phyloP scores from a whole-genome alignment of 2,888 invertebrate species.

The Mellilla xanthometata region DNA sequence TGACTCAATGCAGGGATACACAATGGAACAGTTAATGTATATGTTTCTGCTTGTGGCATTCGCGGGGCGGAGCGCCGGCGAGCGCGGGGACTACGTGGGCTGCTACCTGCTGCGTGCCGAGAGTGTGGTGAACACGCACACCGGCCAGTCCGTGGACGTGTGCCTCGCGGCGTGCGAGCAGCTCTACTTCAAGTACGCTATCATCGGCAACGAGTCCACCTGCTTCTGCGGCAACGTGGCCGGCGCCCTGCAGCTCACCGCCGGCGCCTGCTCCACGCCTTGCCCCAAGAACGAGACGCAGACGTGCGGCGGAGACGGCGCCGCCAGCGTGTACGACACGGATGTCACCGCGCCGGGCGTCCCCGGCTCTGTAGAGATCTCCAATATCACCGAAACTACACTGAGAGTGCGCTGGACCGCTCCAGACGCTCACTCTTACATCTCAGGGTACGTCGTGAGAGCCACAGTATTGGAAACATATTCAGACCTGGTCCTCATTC shows the following conservation, averaged over 20 bases:
- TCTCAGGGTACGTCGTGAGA: slow-evolving; percentile 81
- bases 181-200: slow-evolving; percentile 71
- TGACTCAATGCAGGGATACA: slow-evolving; percentile 52
- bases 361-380: slow-evolving; percentile 83
- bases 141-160: slow-evolving; percentile 73
- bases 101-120: slow-evolving; percentile 61
- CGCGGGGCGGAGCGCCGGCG: slow-evolving; percentile 39
- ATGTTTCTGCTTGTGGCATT: slow-evolving; percentile 38
- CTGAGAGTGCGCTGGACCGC: slow-evolving; percentile 82
- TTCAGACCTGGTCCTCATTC: slow-evolving; percentile 72
- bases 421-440: slow-evolving; percentile 77
- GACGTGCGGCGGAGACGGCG: slow-evolving; percentile 86
- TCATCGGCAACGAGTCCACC: slow-evolving; percentile 67
- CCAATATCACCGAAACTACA: slow-evolving; percentile 84
- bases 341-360: slow-evolving; percentile 86
- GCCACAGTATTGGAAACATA: slow-evolving; percentile 82
- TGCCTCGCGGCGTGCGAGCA: slow-evolving; percentile 74
- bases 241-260: slow-evolving; percentile 46
- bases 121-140: slow-evolving; percentile 65
- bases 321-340: slow-evolving; percentile 87
- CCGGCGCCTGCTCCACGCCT: slow-evolving; percentile 75
- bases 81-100: slow-evolving; percentile 72
- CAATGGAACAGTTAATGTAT: slow-evolving; percentile 55
- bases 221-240: slow-evolving; percentile 74
- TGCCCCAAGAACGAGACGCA: slow-evolving; percentile 84